These are phyloP conservation scores for Mungos mungo DNA, from an alignment of 2,113 vertebrate species.

Conservation along the genomic window DNA sequence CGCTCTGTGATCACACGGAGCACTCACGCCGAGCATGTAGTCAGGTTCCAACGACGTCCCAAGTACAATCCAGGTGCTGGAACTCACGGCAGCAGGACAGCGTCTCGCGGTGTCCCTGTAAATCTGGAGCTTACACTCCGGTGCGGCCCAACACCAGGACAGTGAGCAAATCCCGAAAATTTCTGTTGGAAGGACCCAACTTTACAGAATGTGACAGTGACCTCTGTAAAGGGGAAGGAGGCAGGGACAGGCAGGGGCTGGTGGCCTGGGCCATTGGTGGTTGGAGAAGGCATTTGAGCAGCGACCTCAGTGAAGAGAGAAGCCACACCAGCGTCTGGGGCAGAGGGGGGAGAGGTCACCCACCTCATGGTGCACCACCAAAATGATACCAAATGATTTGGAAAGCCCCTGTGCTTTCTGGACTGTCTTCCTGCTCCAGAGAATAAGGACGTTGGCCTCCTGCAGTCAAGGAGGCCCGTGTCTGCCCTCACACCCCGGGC, in stretches of 20 bases:
- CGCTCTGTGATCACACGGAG: fast-evolving
- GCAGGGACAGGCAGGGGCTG: fast-evolving
- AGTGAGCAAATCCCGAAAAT: too few relatives aligned
- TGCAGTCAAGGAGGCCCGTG: fast-evolving
- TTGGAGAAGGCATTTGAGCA: background rate
- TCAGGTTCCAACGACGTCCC: fast-evolving
- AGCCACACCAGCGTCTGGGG: background rate
- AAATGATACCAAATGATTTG: background rate
- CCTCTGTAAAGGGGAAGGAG: background rate
- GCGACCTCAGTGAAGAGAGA: background rate
- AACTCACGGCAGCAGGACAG: background rate
- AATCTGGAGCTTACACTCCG: background rate
- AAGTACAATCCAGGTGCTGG: too few relatives aligned
- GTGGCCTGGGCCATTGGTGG: fast-evolving
- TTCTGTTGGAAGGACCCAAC: background rate
- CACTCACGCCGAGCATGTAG: fast-evolving
- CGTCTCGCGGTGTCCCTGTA: too few relatives aligned
- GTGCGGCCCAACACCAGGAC: fast-evolving
- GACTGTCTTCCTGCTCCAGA: background rate
- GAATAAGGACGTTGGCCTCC: too few relatives aligned
- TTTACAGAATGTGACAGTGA: fast-evolving
- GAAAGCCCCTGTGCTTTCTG: background rate
- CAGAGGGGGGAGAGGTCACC: background rate
- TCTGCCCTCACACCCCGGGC: background rate
- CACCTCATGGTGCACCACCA: background rate